Base-by-base conservation (phyloP, 2,888 invertebrate species). In the Nomada lathburiana region DNA sequence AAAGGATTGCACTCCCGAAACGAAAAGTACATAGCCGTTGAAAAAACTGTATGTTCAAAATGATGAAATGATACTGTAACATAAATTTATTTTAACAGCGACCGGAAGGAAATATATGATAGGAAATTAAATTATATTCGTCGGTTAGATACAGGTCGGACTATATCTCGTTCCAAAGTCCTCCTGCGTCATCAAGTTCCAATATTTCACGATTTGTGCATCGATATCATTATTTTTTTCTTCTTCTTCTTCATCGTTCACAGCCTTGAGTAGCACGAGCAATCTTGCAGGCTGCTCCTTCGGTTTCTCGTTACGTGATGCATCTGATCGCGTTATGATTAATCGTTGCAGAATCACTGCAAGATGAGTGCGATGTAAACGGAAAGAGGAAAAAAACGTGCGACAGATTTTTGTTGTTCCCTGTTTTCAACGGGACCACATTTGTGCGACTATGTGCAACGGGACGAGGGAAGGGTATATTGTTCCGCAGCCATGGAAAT, bases 301-400 rank as follows among this genome's bases (percentile, higher is more conserved):
- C 59, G 80, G 68, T 81, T 74, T 69, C 79, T 70, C 50, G 78
- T 81, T 81, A 80, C 81, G 80, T 80, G 80, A 81, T 70, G 64
- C 18, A 59, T 64, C 7, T 53, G 72, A 63, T 64, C 80, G 36
- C 64, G 53, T 71, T 78, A 79, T 80, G 67, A 80, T 72, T 72
- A 67, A 80, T 55, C 62, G 62, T 67, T 44, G 67, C 52, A 52
- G 64, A 73, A 60, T 69, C 68, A 50, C 47, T 50, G 59, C 42
- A 70, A 81, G 59, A 52, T 69, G 80, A 78, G 52, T 79, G 55
- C 55, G 11, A 23, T 26, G 42, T 29, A 52, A 36, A 36, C 26
- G 26, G 7, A 36, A 7, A 7, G 36, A 36, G 7, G 7, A 7
- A 0, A n/a, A 23, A 67, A 72, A 62, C 26, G 44, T 57, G 57